These are phyloP conservation scores for Euplexia lucipara DNA, from an alignment of 2,888 invertebrate species.

Conservation along the genomic window DNA sequence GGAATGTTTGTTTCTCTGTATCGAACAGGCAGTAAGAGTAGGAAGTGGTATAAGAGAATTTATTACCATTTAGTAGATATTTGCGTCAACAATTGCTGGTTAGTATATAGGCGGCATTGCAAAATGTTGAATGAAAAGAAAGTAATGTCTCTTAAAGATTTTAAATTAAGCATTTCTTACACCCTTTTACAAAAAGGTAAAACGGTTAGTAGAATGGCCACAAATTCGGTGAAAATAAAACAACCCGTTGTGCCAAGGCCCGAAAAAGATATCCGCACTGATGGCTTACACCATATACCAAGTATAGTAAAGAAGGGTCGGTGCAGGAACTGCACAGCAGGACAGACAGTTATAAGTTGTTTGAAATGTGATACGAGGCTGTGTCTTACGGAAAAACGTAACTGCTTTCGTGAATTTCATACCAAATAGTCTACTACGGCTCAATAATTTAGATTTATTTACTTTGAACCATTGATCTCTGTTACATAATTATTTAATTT, in stretches of 20 bases:
- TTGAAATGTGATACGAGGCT: slow-evolving; percentile 1
- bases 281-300: slow-evolving; percentile 11
- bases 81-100: slow-evolving; percentile 9
- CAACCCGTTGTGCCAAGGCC: slow-evolving; percentile 16
- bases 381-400: slow-evolving; percentile 9
- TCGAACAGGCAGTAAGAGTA: slow-evolving; percentile 10
- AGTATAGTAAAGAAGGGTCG: slow-evolving; percentile 10
- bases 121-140: slow-evolving; percentile 13
- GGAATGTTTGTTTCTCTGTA: slow-evolving; percentile 17
- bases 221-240: slow-evolving; percentile 10
- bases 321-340: slow-evolving; percentile 19
- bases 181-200: slow-evolving; percentile 15
- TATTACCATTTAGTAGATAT: slow-evolving; percentile 15
- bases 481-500: background rate
- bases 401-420: slow-evolving; percentile 16
- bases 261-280: slow-evolving; percentile 18
- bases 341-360: slow-evolving; percentile 16
- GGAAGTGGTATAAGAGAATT: slow-evolving; percentile 5
- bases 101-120: slow-evolving; percentile 5
- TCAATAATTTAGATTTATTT: slow-evolving; percentile 3
- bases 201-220: slow-evolving; percentile 10
- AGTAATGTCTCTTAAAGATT: slow-evolving; percentile 12
- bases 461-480: no score
- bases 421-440: background rate
- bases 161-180: slow-evolving; percentile 13